phyloP scores from a whole-genome alignment of 2,797 vertebrate genomes.

The Acanthurus tractus region DNA sequence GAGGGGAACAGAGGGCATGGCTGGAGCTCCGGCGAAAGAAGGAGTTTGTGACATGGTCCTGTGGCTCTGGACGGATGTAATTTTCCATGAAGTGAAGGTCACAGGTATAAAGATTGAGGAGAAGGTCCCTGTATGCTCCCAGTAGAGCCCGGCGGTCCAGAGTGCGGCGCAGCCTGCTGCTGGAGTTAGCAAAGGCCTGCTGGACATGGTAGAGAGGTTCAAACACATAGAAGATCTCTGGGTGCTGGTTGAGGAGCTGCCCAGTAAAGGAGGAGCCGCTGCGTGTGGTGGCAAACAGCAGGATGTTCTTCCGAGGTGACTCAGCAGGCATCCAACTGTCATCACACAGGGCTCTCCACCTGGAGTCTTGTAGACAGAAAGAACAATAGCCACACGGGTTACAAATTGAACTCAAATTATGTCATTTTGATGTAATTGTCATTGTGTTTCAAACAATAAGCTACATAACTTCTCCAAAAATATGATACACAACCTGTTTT shows the following conservation, averaged over 20 bases:
- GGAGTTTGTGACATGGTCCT: conserved; percentile 81
- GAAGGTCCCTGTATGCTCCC: conserved; percentile 86
- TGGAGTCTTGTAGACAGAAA: conserved; percentile 73
- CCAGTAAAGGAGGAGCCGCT: conserved; percentile 90
- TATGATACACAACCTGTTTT: not conserved
- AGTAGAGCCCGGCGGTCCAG: conserved; percentile 83
- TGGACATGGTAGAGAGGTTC: conserved; percentile 89
- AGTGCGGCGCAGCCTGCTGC: conserved; percentile 75
- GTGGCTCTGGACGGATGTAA: conserved; percentile 85
- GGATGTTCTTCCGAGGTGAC: conserved; percentile 81
- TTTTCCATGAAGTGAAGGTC: conserved; percentile 86
- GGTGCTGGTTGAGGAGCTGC: conserved; percentile 89
- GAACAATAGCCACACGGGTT: not conserved
- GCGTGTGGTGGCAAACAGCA: conserved; percentile 88
- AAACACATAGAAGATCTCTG: conserved; percentile 87
- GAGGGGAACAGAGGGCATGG: conserved; percentile 86
- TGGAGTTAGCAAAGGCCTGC: conserved; percentile 85
- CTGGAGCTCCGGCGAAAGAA: conserved; percentile 85
- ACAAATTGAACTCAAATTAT: too few relatives aligned
- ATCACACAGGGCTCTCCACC: conserved; percentile 79
- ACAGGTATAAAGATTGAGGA: conserved; percentile 87
- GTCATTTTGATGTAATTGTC: too few relatives aligned
- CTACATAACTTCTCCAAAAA: conserved; percentile 2
- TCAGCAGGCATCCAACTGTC: conserved; percentile 69
- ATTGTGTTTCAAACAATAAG: too few relatives aligned